Base-by-base conservation (phyloP, 2,888 invertebrate genomes). In the Imbricaverruca yamaguchii region DNA sequence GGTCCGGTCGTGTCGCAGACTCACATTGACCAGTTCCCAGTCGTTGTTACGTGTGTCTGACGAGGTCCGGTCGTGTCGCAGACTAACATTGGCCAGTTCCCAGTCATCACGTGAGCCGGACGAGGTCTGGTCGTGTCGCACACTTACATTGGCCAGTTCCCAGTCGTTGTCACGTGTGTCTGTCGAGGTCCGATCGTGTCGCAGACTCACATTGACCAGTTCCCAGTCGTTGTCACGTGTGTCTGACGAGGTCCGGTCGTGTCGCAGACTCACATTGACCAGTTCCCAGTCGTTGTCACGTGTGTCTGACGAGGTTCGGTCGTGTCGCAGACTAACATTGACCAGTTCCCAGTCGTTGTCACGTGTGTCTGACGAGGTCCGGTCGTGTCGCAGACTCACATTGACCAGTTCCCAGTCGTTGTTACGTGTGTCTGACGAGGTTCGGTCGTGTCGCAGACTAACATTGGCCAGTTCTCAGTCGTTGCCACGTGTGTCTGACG, bases 141-240 rank as follows among this genome's bases (percentile, higher is more conserved):
- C 95, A 94, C 93, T 82, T 96, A 97, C 88, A 92, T 93, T 82
- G 96, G 96, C 86, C 93, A 94, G 88, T 92, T 96, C n/a, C n/a
- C n/a, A n/a, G n/a, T n/a, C n/a, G n/a, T n/a, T n/a, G n/a, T n/a
- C n/a, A n/a, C n/a, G n/a, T n/a, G n/a, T n/a, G n/a, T n/a, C 39
- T 39, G 39, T 3, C 39, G 39, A 39, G 39, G 39, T 39, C 39
- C 39, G 39, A 4, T 39, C 39, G 39, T 39, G 39, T 4, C 39
- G 39, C 74, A 96, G 95, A 94, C 93, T 82, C 96, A 97, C 88
- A 92, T 93, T 82, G 96, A 96, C 86, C 93, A 94, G 88, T 92
- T 96, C n/a, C n/a, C n/a, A n/a, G n/a, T n/a, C n/a, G n/a, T n/a
- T n/a, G n/a, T n/a, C n/a, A n/a, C n/a, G n/a, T n/a, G n/a, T n/a